A percentile compares a stretch with the other conserved stretches of the same genome.
phyloP scores from a whole-genome alignment of 2,888 invertebrate genomes.

The Scrobipalpa atriplicella region DNA sequence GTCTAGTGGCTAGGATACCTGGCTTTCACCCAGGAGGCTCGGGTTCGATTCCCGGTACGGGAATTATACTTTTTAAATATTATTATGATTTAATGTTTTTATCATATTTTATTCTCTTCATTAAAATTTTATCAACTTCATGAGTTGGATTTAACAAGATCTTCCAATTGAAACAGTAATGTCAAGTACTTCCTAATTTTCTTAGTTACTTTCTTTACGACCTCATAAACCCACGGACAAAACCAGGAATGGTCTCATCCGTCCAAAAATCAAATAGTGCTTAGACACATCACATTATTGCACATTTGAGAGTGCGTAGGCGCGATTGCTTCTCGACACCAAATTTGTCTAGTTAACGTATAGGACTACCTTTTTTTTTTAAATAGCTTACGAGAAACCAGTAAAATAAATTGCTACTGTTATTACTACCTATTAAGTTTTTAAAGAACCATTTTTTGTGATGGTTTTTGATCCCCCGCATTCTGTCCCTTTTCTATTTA shows the following conservation, averaged over 20 bases:
- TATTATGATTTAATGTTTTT: no score
- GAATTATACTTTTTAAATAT: slow-evolving; percentile 49
- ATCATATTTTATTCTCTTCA: no score
- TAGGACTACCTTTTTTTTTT: no score
- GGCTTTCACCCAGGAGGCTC: slow-evolving; percentile 88
- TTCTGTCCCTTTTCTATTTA: no score
- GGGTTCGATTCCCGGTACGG: slow-evolving; percentile 88
- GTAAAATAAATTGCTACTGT: no score
- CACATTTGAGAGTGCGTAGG: not conserved
- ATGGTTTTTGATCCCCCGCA: no score
- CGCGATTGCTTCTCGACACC: slow-evolving; percentile 10
- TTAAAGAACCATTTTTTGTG: no score
- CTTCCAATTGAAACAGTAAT: not conserved
- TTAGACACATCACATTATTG: not conserved
- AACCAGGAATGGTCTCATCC: not conserved
- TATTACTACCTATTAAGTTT: no score
- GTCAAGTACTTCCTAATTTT: not conserved
- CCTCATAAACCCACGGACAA: not conserved
- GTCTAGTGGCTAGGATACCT: slow-evolving; percentile 87
- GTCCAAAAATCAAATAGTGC: slow-evolving; percentile 9
- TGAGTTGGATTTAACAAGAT: not conserved
- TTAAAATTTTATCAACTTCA: no score
- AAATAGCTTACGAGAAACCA: no score
- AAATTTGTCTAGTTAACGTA: slow-evolving; percentile 36
- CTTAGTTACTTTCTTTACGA: not conserved